A percentile compares a stretch with the other conserved stretches of the same genome.
These are phyloP conservation scores for Turritopsis rubra DNA, from an alignment of 30 jellyfish, hydroid and myxozoan genomes.

Conservation along the genomic window DNA sequence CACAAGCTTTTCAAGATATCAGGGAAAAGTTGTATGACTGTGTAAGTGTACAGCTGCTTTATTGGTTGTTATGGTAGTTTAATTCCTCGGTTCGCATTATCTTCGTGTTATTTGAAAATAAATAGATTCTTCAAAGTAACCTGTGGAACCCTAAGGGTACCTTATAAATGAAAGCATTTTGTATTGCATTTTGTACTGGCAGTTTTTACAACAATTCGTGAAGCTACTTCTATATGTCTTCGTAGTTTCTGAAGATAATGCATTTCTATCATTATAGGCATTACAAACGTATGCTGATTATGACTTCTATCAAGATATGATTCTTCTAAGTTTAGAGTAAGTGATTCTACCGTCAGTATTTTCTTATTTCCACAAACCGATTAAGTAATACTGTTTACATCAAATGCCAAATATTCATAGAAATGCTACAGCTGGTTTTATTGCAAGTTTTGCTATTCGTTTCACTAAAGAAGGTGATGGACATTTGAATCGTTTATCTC, in stretches of 20 bases:
- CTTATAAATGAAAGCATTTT: neutral
- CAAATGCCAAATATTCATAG: conserved; percentile 11
- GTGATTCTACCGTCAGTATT: conserved; percentile 7
- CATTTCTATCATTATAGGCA: conserved; percentile 35
- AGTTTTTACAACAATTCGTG: neutral
- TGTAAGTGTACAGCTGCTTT: conserved; percentile 36
- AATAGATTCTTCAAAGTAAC: neutral
- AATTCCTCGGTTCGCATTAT: neutral
- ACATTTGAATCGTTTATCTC: conserved; percentile 74
- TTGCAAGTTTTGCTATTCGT: conserved; percentile 73
- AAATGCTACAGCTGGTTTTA: conserved; percentile 80
- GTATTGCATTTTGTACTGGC: neutral
- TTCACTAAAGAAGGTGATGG: conserved; percentile 87
- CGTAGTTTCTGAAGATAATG: neutral
- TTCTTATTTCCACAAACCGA: neutral
- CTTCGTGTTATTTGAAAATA: neutral
- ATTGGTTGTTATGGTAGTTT: neutral
- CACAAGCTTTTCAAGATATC: conserved; percentile 74
- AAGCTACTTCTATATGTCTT: neutral
- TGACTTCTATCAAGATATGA: conserved; percentile 78
- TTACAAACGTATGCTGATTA: conserved; percentile 75
- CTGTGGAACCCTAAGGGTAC: neutral
- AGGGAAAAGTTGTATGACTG: conserved; percentile 89
- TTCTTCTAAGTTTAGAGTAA: conserved; percentile 75
- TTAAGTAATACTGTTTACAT: neutral